Evolutionary conservation across 2,113 vertebrate species (phyloP).

Genomic region (Tinamus guttatus): DNA sequence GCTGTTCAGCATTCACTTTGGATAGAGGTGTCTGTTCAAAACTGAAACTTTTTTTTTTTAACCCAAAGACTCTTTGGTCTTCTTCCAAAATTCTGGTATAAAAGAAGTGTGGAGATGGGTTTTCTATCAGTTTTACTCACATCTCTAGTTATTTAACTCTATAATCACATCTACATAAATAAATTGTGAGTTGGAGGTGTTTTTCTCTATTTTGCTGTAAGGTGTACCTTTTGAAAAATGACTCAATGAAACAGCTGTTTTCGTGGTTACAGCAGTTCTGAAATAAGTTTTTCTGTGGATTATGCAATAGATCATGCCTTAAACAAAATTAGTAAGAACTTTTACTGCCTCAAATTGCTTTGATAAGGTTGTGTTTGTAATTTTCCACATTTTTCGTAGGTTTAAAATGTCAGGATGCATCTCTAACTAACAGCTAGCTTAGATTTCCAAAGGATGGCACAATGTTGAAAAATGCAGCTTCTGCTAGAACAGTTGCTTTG

Average conservation of each 20-base stretch:
- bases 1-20: not conserved
- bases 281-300: constrained; percentile 20
- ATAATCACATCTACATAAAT: not conserved
- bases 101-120: not conserved
- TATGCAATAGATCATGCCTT: constrained; percentile 31
- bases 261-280: constrained; percentile 17
- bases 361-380: no score
- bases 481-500: constrained; percentile 13
- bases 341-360: constrained; percentile 31
- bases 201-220: constrained; percentile 8
- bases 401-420: constrained; percentile 22
- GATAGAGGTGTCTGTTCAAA: not conserved
- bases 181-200: not conserved
- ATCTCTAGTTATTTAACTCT: not conserved
- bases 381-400: not conserved
- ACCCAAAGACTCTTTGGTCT: not conserved
- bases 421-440: not conserved
- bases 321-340: constrained; percentile 52
- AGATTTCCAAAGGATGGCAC: constrained; percentile 11
- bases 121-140: not conserved
- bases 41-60: not conserved
- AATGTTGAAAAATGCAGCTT: constrained; percentile 7
- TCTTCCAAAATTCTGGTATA: not conserved
- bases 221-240: constrained; percentile 15
- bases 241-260: constrained; percentile 51